Conservation (phyloP, 53 echinoderm and acorn worm genomes). For the Henricia sp. region DNA sequence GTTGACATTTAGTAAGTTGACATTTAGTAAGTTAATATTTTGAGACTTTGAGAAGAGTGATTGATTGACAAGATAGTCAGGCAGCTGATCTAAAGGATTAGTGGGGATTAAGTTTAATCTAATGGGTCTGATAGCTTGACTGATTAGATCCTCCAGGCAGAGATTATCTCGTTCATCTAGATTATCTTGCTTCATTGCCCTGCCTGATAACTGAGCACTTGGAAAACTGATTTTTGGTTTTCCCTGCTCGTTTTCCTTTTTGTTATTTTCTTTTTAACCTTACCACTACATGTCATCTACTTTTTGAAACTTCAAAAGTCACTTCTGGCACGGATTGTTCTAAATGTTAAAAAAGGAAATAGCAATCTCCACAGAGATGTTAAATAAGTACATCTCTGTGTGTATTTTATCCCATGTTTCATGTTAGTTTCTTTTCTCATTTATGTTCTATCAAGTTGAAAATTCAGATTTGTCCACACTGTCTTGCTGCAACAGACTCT, state of each 20-base stretch:
- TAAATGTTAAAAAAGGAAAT: background rate
- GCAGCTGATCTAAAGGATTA: background rate
- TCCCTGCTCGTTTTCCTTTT: background rate
- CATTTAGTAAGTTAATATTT: too few species aligned
- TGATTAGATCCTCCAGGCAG: slow-evolving; percentile 3
- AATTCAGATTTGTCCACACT: too few species aligned
- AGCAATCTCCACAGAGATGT: background rate
- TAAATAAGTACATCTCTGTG: too few species aligned
- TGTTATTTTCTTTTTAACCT: background rate
- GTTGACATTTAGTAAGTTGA: too few species aligned
- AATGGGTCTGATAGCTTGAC: background rate
- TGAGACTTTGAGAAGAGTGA: too few species aligned
- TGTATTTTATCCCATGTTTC: background rate
- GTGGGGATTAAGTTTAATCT: background rate
- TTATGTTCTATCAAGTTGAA: too few species aligned
- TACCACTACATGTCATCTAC: background rate
- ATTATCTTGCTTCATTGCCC: background rate
- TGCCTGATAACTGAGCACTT: background rate
- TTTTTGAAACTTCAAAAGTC: too few species aligned
- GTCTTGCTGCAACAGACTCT: too few species aligned
- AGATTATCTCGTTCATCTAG: background rate
- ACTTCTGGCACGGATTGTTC: background rate
- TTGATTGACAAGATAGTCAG: too few species aligned
- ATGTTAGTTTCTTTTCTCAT: background rate
- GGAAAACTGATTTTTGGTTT: too few species aligned